Evolutionary conservation across 2,113 vertebrate genomes (phyloP).

Genomic region (Rhabdomys dilectus): DNA sequence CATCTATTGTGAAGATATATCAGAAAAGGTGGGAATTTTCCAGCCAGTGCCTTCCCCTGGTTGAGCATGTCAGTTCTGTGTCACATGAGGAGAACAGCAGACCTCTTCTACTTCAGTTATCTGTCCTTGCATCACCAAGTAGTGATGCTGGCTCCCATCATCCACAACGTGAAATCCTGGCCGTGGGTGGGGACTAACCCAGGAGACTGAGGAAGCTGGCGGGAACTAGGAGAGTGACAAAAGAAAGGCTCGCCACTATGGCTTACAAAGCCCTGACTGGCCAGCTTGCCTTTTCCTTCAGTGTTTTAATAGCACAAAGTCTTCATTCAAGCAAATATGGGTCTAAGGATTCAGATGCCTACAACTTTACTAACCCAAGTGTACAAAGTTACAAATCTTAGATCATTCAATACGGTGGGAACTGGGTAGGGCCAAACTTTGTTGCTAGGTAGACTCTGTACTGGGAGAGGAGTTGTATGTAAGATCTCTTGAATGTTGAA

Average conservation of each 20-base stretch:
- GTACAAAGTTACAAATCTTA: background rate
- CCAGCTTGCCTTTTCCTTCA: background rate
- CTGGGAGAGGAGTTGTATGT: background rate
- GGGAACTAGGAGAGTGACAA: background rate
- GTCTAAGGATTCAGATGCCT: slow-evolving; percentile 40
- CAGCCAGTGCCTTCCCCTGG: slow-evolving; percentile 8
- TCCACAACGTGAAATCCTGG: background rate
- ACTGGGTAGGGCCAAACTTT: background rate
- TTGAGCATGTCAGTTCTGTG: slow-evolving; percentile 39
- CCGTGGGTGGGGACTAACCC: background rate
- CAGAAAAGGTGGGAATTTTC: background rate
- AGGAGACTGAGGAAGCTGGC: background rate
- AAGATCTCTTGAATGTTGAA: background rate
- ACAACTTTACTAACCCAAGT: background rate
- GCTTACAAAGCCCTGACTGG: background rate
- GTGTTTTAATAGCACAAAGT: slow-evolving; percentile 33
- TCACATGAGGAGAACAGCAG: background rate
- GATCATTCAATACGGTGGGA: background rate
- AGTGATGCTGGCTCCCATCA: background rate
- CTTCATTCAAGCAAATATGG: background rate
- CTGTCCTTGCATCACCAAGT: background rate
- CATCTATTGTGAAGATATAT: background rate
- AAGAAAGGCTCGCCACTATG: background rate
- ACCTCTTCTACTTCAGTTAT: slow-evolving; percentile 1
- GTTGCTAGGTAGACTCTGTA: background rate